Conservation (phyloP, 2,113 vertebrate genomes). For the Fregata magnificens region DNA sequence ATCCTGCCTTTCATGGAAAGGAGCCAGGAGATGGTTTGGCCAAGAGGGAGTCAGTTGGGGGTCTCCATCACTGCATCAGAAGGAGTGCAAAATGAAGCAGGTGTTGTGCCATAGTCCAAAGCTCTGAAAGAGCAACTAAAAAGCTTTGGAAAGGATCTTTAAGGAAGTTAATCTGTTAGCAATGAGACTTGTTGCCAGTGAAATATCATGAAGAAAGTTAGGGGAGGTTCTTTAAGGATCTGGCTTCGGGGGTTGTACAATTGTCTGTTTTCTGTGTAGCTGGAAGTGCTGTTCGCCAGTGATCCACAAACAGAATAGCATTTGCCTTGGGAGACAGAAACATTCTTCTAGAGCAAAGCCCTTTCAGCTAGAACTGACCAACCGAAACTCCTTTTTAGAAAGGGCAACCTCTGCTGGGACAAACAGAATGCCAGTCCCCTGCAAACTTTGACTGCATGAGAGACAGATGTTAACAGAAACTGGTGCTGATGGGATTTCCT, state of each 20-base stretch:
- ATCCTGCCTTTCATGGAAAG: not conserved
- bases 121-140: not conserved
- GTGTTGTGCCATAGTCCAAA: not conserved
- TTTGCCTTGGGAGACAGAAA: not conserved
- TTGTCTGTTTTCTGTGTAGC: not conserved
- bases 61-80: not conserved
- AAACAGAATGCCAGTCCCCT: not conserved
- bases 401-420: not conserved
- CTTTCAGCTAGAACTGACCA: not conserved
- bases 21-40: not conserved
- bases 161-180: not conserved
- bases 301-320: not conserved
- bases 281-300: not conserved
- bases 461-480: not conserved
- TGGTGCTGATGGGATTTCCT: not conserved
- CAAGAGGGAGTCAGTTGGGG: not conserved
- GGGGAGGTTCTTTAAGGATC: not conserved
- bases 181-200: not conserved
- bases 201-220: not conserved
- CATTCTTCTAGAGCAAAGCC: not conserved
- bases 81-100: not conserved
- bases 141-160: not conserved
- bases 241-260: not conserved
- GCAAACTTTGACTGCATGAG: not conserved
- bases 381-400: not conserved